Conservation (phyloP, 1,140 invertebrate genomes). For the Penaeus chinensis region DNA sequence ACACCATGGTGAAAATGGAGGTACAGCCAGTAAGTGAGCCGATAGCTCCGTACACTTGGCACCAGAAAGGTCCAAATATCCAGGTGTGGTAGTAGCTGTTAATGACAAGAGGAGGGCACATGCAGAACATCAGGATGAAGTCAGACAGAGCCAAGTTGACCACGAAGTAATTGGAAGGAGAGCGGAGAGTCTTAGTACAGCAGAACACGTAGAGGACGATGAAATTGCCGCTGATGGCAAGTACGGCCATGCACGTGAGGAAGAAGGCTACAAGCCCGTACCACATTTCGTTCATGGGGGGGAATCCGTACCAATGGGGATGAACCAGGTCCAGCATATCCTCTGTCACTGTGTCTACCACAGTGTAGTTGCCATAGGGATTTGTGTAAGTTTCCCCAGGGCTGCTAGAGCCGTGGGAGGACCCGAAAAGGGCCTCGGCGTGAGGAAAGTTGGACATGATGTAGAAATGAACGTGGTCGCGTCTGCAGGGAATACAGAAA, state of each 20-base stretch:
- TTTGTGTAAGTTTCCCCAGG: too few species aligned
- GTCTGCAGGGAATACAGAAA: too few species aligned
- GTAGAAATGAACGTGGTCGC: too few species aligned
- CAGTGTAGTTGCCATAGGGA: too few species aligned
- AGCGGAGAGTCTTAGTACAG: slow-evolving; percentile 80
- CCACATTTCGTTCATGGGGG: slow-evolving; percentile 66
- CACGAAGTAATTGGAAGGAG: slow-evolving; percentile 85
- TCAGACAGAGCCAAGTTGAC: slow-evolving; percentile 89
- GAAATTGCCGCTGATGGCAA: slow-evolving; percentile 75
- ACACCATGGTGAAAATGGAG: slow-evolving; percentile 64
- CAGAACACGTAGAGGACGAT: slow-evolving; percentile 88
- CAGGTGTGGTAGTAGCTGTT: slow-evolving; percentile 71
- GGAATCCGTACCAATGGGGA: slow-evolving; percentile 66
- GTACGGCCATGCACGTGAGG: too few species aligned
- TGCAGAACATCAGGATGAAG: slow-evolving; percentile 14
- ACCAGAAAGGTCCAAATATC: slow-evolving; percentile 77
- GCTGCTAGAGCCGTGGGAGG: too few species aligned
- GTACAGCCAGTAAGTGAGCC: slow-evolving; percentile 69
- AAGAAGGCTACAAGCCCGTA: slow-evolving; percentile 67
- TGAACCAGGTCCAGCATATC: slow-evolving; percentile 65
- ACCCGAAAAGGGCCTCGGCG: too few species aligned
- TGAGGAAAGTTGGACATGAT: too few species aligned
- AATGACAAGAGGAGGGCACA: slow-evolving; percentile 76
- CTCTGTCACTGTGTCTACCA: slow-evolving; percentile 62
- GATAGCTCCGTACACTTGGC: slow-evolving; percentile 82